phyloP scores from a whole-genome alignment of 2,888 invertebrate species.

The Alentia gelatinosa region DNA sequence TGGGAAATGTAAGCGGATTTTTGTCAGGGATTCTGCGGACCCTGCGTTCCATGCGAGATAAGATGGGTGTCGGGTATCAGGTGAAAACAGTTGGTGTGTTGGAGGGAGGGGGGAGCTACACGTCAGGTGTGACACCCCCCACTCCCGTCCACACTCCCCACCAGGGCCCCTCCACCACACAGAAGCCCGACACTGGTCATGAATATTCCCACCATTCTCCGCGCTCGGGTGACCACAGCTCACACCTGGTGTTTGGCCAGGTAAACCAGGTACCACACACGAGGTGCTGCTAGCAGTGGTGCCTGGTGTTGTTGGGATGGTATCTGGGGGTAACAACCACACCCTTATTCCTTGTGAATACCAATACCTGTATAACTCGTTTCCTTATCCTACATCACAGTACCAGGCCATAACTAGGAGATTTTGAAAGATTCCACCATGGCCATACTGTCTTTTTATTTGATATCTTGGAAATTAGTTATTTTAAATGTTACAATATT shows the following conservation, averaged over 20 bases:
- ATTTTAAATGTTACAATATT: neutral
- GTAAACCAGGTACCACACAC: neutral
- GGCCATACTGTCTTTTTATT: neutral
- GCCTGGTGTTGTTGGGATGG: neutral
- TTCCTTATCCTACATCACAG: neutral
- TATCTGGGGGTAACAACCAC: neutral
- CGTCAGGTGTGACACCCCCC: neutral
- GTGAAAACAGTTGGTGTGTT: neutral
- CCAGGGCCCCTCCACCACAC: neutral
- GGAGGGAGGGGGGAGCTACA: neutral
- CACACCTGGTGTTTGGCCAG: neutral
- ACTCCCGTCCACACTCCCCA: neutral
- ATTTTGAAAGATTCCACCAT: no score
- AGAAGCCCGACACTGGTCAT: no score
- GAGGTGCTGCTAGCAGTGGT: no score
- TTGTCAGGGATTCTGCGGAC: neutral
- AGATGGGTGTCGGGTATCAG: neutral
- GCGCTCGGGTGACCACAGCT: neutral
- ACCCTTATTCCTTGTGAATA: neutral
- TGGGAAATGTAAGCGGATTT: neutral
- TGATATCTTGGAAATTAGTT: neutral
- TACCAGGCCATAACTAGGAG: neutral
- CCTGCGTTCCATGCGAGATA: neutral
- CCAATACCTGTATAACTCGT: neutral
- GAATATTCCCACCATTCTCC: neutral